phyloP scores from a whole-genome alignment of 2,113 vertebrate species.

The Phocoena sinus region DNA sequence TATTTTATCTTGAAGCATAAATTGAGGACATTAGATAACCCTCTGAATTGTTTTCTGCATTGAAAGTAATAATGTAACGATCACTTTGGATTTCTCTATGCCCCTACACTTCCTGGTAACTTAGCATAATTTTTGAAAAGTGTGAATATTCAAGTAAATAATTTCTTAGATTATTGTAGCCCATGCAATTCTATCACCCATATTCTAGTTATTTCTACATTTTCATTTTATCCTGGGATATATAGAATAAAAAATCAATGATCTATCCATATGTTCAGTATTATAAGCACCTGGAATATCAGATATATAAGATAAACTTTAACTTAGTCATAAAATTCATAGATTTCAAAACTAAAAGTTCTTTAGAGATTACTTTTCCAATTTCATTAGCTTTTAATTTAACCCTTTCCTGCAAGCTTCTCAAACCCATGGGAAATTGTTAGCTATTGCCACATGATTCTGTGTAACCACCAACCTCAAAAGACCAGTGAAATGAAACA shows the following conservation, averaged over 20 bases:
- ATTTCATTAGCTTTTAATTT: background rate
- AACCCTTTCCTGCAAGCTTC: background rate
- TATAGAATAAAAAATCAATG: background rate
- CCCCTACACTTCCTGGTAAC: background rate
- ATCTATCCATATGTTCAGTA: background rate
- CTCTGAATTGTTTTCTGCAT: background rate
- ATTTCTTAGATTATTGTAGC: constrained; percentile 39
- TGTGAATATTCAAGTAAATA: constrained; percentile 65
- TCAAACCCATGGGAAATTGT: background rate
- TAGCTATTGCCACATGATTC: background rate
- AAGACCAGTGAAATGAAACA: background rate
- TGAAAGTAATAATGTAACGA: background rate
- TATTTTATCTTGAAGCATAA: constrained; percentile 3
- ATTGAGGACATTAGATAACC: background rate
- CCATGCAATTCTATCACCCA: constrained; percentile 57
- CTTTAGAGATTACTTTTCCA: background rate
- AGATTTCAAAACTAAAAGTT: background rate
- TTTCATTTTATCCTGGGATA: constrained; percentile 18
- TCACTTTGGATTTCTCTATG: background rate
- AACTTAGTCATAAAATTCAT: background rate
- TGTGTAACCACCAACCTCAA: background rate
- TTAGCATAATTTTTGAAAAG: constrained; percentile 1
- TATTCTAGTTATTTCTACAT: constrained; percentile 53
- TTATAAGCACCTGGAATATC: background rate
- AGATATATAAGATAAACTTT: background rate